A percentile compares a stretch with the other conserved stretches of the same genome.
Evolutionary conservation across 1,140 invertebrate species (phyloP).

Genomic region (Chironomus tepperi): DNA sequence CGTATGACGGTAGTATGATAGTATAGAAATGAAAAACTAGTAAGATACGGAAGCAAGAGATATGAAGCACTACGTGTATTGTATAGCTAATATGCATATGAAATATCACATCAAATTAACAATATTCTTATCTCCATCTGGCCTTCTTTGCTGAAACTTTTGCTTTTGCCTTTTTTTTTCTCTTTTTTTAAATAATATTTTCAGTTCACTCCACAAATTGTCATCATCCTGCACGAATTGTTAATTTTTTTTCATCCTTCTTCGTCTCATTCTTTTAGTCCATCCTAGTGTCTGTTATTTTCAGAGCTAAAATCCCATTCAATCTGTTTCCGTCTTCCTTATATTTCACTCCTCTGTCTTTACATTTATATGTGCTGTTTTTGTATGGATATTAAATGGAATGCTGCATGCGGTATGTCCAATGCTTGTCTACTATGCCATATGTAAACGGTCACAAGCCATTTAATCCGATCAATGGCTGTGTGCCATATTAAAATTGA

Average conservation of each 20-base stretch:
- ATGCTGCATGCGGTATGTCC: too few relatives aligned
- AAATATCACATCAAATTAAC: conserved; percentile 14
- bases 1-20: not conserved
- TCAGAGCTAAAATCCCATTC: not conserved
- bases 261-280: not conserved
- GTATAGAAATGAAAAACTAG: too few relatives aligned
- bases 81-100: conserved; percentile 13
- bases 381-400: too few relatives aligned
- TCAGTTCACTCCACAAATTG: not conserved
- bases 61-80: conserved; percentile 12
- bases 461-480: too few relatives aligned
- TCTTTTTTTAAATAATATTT: too few relatives aligned
- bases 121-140: conserved; percentile 5
- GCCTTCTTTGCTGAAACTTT: not conserved
- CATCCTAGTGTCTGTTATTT: not conserved
- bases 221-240: conserved; percentile 11
- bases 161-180: not conserved
- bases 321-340: conserved; percentile 4
- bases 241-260: not conserved
- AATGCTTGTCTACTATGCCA: too few relatives aligned
- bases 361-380: too few relatives aligned
- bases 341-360: too few relatives aligned
- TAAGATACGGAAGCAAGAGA: not conserved
- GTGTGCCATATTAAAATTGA: too few relatives aligned
- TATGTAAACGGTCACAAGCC: too few relatives aligned